Evolutionary conservation across 2,888 invertebrate genomes (phyloP).

Genomic region (Oscheius onirici): DNA sequence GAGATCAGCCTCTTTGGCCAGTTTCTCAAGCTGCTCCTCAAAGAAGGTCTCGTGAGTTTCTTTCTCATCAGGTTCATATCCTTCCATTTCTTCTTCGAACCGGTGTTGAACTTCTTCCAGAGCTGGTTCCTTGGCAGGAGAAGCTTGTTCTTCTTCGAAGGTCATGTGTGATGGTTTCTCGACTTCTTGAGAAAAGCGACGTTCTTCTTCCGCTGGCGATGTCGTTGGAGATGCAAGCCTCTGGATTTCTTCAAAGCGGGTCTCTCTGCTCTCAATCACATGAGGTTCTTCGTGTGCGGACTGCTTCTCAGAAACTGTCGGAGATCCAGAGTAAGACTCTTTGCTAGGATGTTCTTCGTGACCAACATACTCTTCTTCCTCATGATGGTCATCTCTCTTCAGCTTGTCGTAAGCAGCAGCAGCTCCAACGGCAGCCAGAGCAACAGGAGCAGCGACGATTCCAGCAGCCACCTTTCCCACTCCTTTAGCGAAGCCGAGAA

Average conservation of each 20-base stretch:
- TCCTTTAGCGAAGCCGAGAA: constrained; percentile 50
- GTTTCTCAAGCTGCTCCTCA: too few species aligned
- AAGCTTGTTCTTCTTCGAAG: too few species aligned
- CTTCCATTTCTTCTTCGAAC: too few species aligned
- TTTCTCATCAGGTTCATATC: too few species aligned
- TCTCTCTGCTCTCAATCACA: constrained; percentile 37
- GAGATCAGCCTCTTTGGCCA: too few species aligned
- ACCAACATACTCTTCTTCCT: too few species aligned
- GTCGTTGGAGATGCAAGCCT: background rate
- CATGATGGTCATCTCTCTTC: constrained; percentile 38
- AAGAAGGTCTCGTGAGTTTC: too few species aligned
- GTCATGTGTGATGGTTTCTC: too few species aligned
- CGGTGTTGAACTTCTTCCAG: too few species aligned
- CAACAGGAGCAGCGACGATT: constrained; percentile 55
- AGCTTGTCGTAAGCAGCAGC: constrained; percentile 53
- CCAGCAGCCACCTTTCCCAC: constrained; percentile 59
- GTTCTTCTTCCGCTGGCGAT: constrained; percentile 10
- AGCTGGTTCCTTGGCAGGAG: too few species aligned
- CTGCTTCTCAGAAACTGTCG: constrained; percentile 7
- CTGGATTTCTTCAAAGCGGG: constrained; percentile 9
- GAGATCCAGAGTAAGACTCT: constrained; percentile 25
- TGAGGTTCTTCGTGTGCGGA: constrained; percentile 27
- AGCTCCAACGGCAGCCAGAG: constrained; percentile 55
- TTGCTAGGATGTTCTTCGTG: constrained; percentile 16
- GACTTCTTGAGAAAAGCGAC: too few species aligned